Evolutionary conservation across 35 echinoderm and acorn worm species (phyloP).

Genomic region (Stichopus chloronotus): DNA sequence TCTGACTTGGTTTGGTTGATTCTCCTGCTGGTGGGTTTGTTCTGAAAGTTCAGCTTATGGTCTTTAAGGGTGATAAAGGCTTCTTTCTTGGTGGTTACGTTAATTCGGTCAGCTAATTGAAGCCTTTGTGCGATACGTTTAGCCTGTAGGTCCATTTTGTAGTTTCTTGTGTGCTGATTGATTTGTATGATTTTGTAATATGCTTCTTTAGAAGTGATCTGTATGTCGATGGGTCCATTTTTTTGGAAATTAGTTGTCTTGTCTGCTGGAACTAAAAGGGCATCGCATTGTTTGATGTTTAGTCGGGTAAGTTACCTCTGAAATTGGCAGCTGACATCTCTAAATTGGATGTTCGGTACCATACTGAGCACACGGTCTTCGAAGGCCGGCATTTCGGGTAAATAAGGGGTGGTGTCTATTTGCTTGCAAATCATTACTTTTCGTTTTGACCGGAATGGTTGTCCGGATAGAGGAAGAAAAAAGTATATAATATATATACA

Average conservation of each 20-base stretch:
- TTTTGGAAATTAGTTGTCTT: slow-evolving; percentile 32
- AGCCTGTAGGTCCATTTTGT: neutral
- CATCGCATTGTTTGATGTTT: neutral
- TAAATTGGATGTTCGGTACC: slow-evolving; percentile 4
- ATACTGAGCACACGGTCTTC: neutral
- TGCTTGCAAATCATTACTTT: too few species aligned
- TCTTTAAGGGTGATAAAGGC: slow-evolving; percentile 53
- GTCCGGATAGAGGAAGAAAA: too few species aligned
- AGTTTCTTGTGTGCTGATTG: slow-evolving; percentile 6
- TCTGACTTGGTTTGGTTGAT: slow-evolving; percentile 70
- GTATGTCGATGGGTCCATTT: slow-evolving; percentile 17
- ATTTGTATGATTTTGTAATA: slow-evolving; percentile 19
- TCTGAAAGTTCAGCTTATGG: slow-evolving; percentile 39
- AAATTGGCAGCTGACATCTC: too few species aligned
- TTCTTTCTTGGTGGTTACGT: slow-evolving; percentile 20
- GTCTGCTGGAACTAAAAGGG: neutral
- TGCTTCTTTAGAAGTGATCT: neutral
- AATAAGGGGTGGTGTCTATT: too few species aligned
- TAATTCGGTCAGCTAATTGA: slow-evolving; percentile 17
- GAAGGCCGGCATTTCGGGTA: neutral
- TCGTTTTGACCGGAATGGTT: too few species aligned
- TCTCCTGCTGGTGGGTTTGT: slow-evolving; percentile 60
- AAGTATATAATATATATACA: too few species aligned
- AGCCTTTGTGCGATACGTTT: slow-evolving; percentile 41
- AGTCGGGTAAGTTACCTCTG: neutral